phyloP scores from a whole-genome alignment of 1,140 invertebrate genomes.

The Schlechtendalia chinensis region DNA sequence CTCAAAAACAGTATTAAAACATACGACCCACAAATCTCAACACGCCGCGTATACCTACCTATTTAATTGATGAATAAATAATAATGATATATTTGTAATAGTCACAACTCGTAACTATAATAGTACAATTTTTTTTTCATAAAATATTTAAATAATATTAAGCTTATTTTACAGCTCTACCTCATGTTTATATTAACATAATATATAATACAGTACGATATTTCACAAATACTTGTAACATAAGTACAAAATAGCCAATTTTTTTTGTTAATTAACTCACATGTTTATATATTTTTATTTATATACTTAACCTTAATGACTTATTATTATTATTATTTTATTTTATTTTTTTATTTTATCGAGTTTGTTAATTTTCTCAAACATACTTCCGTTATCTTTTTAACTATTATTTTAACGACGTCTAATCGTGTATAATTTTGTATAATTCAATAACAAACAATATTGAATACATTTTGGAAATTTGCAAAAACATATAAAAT shows the following conservation, averaged over 20 bases:
- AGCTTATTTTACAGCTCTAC: slow-evolving; percentile 48
- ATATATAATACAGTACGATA: slow-evolving; percentile 40
- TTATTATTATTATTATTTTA: slow-evolving; percentile 24
- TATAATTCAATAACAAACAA: background rate
- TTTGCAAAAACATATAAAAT: slow-evolving; percentile 32
- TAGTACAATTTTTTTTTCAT: slow-evolving; percentile 48
- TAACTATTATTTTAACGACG: slow-evolving; percentile 30
- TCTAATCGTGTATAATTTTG: slow-evolving; percentile 25
- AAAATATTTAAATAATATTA: slow-evolving; percentile 36
- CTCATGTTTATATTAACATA: slow-evolving; percentile 41
- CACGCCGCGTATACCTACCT: slow-evolving; percentile 36
- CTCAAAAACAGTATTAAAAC: slow-evolving; percentile 49
- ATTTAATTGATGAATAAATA: slow-evolving; percentile 28
- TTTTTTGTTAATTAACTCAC: slow-evolving; percentile 49
- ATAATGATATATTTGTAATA: slow-evolving; percentile 30
- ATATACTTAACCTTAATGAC: slow-evolving; percentile 40
- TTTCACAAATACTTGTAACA: slow-evolving; percentile 49
- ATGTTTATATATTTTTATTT: slow-evolving; percentile 39
- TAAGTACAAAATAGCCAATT: slow-evolving; percentile 50
- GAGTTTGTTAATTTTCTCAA: slow-evolving; percentile 31
- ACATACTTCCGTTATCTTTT: slow-evolving; percentile 11
- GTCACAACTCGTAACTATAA: slow-evolving; percentile 46
- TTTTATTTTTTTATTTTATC: slow-evolving; percentile 44
- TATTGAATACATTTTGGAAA: slow-evolving; percentile 23
- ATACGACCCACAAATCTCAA: slow-evolving; percentile 36